Percentiles rank a stretch among this genome's conserved stretches.
Evolutionary conservation across 2,888 invertebrate genomes (phyloP).

Genomic region (Drosophila algonquin): DNA sequence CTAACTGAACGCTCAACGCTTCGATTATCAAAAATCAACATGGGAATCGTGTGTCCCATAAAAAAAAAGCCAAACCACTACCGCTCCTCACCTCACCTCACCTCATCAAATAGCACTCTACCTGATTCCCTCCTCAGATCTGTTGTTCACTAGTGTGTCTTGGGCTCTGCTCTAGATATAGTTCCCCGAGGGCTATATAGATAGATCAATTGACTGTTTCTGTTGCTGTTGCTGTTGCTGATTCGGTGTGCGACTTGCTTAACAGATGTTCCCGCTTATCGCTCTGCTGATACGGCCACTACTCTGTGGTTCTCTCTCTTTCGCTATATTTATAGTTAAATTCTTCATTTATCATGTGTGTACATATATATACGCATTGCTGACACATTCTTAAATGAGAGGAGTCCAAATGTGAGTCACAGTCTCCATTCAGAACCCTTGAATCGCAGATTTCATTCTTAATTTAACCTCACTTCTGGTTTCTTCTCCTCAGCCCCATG

Average conservation of each 20-base stretch:
- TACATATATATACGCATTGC: background rate
- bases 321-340: background rate
- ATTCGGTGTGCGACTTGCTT: conserved; percentile 46
- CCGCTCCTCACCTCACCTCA: background rate
- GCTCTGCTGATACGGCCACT: conserved; percentile 50
- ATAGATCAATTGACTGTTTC: conserved; percentile 53
- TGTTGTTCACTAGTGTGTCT: conserved; percentile 27
- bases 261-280: conserved; percentile 70
- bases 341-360: too few species aligned
- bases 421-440: too few species aligned
- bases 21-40: conserved; percentile 39
- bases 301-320: background rate
- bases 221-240: conserved; percentile 10
- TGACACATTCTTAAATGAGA: background rate
- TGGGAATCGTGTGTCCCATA: conserved; percentile 37
- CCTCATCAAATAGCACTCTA: background rate
- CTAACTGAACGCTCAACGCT: background rate
- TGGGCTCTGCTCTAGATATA: conserved; percentile 30
- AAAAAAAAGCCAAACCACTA: conserved; percentile 1
- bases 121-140: conserved; percentile 13
- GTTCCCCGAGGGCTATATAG: conserved; percentile 46
- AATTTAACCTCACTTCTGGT: too few species aligned
- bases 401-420: background rate
- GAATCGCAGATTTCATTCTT: too few species aligned
- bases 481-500: too few species aligned